Base-by-base conservation (phyloP, 2,888 invertebrate species). In the Cryptus viduatorius region DNA sequence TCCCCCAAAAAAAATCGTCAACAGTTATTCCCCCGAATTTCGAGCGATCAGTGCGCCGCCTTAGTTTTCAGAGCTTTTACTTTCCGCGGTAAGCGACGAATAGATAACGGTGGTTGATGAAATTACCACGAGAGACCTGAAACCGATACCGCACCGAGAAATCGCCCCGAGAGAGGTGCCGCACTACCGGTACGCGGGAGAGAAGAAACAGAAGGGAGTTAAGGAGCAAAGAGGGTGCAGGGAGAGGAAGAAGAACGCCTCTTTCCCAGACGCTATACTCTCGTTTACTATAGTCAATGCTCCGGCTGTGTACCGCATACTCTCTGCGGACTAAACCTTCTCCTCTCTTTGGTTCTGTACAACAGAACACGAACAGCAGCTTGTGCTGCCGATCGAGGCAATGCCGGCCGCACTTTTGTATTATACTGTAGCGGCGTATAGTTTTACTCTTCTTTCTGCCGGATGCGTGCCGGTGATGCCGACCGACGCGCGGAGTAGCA, bases 391-490 rank as follows among this genome's bases (percentile, higher is more conserved):
- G 56, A 24, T 56, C 56, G 24, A 12, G 19, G 24, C 56, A 56
- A 19, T 24, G 56, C 24, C 56, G 37, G 37, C 37, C 37, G 37
- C 37, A 24, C 48, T 68, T 48, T 68, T 4, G 69, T 50, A 14
- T 19, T 79, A 68, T 24, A 67, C 44, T 61, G 73, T 68, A 68
- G 24, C 75, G 64, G 76, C 16, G 10, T 69, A 69, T 78, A 29
- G 73, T 67, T 87, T 89, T 56, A 88, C 89, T 89, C 78, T 89
- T 90, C 90, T 92, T 91, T 92, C 90, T 91, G 89, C 92, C 91
- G 91, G 91, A 92, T 91, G 91, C 90, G 88, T 88, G 89, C 89
- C 89, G 90, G 72, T 59, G 59, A 44, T 88, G 68, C 46, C 77
- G 56, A 24, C 69, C 44, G 73, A 50, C 87, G 87, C 69, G 72